phyloP scores from a whole-genome alignment of 2,797 vertebrate species.

The Tadarida brasiliensis region DNA sequence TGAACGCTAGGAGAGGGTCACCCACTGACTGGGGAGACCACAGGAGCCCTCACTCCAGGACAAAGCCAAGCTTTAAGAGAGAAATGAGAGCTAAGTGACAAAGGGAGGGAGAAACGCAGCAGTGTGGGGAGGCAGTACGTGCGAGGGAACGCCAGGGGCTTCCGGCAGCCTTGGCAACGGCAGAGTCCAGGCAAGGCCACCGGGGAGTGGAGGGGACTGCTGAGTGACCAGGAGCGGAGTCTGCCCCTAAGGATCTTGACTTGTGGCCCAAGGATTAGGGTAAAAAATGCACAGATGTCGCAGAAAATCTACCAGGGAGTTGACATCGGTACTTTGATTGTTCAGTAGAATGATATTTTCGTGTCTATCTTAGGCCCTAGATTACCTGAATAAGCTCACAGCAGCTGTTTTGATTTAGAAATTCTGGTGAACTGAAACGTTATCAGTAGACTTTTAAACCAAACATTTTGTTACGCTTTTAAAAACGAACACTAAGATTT shows the following conservation, averaged over 20 bases:
- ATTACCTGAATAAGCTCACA: not conserved
- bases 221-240: not conserved
- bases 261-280: not conserved
- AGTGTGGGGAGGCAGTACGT: accelerated
- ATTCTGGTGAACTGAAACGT: not conserved
- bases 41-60: accelerated
- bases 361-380: not conserved
- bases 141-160: not conserved
- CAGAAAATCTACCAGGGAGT: not conserved
- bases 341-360: not conserved
- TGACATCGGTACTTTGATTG: not conserved
- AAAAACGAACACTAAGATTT: not conserved
- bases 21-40: not conserved
- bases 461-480: not conserved
- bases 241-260: not conserved
- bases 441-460: not conserved
- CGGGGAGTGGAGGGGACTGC: not conserved
- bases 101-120: not conserved
- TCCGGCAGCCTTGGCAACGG: not conserved
- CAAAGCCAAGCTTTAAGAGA: not conserved
- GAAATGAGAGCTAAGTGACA: not conserved
- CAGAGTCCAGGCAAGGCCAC: not conserved
- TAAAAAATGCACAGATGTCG: not conserved
- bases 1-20: no score
- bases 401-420: not conserved